These are phyloP conservation scores for Leiothrix lutea DNA, from an alignment of 2,113 vertebrate species.

Conservation along the genomic window DNA sequence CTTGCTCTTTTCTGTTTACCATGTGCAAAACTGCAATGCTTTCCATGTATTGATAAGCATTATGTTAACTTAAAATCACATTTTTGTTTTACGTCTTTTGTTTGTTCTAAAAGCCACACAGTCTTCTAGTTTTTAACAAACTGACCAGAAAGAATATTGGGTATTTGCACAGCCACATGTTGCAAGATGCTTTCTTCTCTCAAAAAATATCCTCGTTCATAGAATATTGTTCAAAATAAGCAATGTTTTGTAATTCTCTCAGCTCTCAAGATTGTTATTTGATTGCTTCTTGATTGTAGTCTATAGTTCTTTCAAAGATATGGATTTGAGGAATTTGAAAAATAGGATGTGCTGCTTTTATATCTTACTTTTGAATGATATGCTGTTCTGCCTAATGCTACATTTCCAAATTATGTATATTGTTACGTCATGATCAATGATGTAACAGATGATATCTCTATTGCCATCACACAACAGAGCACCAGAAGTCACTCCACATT, in stretches of 20 bases:
- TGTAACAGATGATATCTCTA: background rate
- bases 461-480: accelerated
- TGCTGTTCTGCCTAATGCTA: background rate
- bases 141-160: background rate
- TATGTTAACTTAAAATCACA: background rate
- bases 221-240: background rate
- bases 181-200: background rate
- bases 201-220: background rate
- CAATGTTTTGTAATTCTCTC: background rate
- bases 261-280: background rate
- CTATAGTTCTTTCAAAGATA: background rate
- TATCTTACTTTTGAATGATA: background rate
- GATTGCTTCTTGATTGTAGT: background rate
- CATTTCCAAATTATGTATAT: background rate
- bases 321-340: background rate
- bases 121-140: background rate
- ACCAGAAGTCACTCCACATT: accelerated
- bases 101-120: background rate
- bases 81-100: background rate
- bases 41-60: background rate
- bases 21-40: background rate
- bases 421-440: background rate
- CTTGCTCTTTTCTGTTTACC: background rate
- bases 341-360: background rate
- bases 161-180: background rate